Evolutionary conservation across 1,140 invertebrate genomes (phyloP).

Genomic region (Frieseomelitta varia): DNA sequence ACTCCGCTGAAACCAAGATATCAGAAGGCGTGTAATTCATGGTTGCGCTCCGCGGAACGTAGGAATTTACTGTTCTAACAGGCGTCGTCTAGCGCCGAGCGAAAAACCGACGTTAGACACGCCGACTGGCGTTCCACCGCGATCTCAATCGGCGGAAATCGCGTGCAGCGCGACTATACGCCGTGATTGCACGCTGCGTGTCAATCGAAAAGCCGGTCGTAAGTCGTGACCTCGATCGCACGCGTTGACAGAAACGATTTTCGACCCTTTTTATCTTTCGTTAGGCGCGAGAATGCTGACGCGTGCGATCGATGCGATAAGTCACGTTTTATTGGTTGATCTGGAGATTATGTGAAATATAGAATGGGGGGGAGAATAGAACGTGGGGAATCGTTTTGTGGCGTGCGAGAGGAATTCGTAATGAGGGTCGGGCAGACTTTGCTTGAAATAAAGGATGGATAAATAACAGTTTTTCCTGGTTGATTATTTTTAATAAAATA

Average conservation of each 20-base stretch:
- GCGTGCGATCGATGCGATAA: not conserved
- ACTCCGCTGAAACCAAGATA: slow-evolving; percentile 67
- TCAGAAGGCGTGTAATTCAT: slow-evolving; percentile 71
- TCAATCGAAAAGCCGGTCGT: not conserved
- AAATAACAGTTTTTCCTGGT: no score
- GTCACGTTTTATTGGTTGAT: not conserved
- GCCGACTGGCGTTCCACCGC: not conserved
- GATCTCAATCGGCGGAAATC: not conserved
- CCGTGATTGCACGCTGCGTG: not conserved
- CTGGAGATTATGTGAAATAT: not conserved
- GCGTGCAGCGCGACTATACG: not conserved
- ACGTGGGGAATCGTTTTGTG: not conserved
- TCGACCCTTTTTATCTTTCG: not conserved
- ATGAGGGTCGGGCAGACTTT: no score
- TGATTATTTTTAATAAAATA: no score
- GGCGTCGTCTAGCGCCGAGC: not conserved
- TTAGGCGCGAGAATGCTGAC: not conserved
- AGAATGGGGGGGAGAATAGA: not conserved
- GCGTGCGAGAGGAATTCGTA: not conserved
- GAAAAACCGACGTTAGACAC: not conserved
- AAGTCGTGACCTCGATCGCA: not conserved
- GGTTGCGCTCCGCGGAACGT: slow-evolving; percentile 36
- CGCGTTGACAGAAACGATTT: not conserved
- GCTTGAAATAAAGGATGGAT: no score
- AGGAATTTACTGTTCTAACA: slow-evolving; percentile 25